Base-by-base conservation (phyloP, 30 jellyfish, hydroid and myxozoan species). In the Aurelia sp. region DNA sequence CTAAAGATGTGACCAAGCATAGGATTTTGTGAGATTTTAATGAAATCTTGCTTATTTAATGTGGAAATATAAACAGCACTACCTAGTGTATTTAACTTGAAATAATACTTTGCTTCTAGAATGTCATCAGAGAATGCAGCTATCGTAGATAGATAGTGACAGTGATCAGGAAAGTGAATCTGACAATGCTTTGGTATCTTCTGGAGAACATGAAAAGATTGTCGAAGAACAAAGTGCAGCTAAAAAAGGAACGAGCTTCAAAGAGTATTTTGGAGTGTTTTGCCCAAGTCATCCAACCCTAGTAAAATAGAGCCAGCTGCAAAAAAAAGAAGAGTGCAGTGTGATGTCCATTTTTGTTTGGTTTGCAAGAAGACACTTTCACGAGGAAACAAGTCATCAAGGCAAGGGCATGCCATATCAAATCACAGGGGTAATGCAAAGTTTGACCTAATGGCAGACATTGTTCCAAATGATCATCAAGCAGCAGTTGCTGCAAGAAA, bases 341-440 rank as follows among this genome's bases (percentile, higher is more conserved):
- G 4, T 10, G 67, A 58, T 4, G 67, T 5, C 16, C 67, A 58
- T 10, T 58, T 58, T 10, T 58, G 67, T 88, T 17, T 76, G 66
- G 87, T 76, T 38, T 55, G 87, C 63, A 63, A 53, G 72, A 76
- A 76, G 63, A 76, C 87, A 55, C 53, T 76, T 58, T 76, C 87
- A 20, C 76, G 76, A 6, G 87, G 76, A 35, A 76, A 76, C 67
- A 27, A 11, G 87, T 35, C 76, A 35, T 55, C 87, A 60, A 35
- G 33, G 87, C 4, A 13, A 35, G 65, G 87, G 52, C 87, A 76
- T 76, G 87, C 77, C 77, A 58, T 35, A 19, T 11, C 67, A 21
- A 76, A 58, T 76, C 87, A 76, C 47, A 76, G 60, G 87, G 60
- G 60, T 76, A 66, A 76, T 76, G 51, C 62, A 7, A 13, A n/a